These are phyloP conservation scores for Vimba vimba DNA, from an alignment of 2,113 vertebrate species.

Conservation along the genomic window DNA sequence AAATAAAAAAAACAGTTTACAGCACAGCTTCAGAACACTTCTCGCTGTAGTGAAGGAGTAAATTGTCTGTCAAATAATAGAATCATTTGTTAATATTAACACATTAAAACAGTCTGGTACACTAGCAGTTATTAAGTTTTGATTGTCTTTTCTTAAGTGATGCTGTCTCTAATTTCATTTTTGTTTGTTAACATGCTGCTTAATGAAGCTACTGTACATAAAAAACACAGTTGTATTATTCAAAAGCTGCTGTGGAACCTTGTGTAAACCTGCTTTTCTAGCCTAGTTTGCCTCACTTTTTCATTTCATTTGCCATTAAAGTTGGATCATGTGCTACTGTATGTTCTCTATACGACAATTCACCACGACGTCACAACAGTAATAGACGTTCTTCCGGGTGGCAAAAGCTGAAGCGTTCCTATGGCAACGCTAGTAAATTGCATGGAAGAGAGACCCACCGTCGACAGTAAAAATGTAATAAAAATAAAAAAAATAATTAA, in stretches of 20 bases:
- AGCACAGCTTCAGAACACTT: background rate
- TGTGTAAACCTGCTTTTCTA: background rate
- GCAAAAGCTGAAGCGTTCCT: too few relatives aligned
- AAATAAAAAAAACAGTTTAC: background rate
- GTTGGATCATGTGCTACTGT: background rate
- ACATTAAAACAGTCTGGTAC: background rate
- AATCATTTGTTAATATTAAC: background rate
- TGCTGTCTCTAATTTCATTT: background rate
- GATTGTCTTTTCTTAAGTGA: background rate
- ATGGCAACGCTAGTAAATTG: too few relatives aligned
- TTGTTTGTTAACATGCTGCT: background rate
- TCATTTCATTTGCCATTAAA: background rate
- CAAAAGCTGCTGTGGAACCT: background rate
- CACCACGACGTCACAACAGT: too few relatives aligned
- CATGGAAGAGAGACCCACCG: too few relatives aligned
- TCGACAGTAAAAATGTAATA: too few relatives aligned
- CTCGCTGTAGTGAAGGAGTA: background rate
- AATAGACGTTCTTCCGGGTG: too few relatives aligned
- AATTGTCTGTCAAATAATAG: background rate
- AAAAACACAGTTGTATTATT: background rate
- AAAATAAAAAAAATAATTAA: too few relatives aligned
- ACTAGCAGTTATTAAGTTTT: background rate
- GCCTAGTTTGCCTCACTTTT: background rate
- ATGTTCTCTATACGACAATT: too few relatives aligned
- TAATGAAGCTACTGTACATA: background rate